Evolutionary conservation across 2,113 vertebrate genomes (phyloP).

Genomic region (Dipodomys merriami): DNA sequence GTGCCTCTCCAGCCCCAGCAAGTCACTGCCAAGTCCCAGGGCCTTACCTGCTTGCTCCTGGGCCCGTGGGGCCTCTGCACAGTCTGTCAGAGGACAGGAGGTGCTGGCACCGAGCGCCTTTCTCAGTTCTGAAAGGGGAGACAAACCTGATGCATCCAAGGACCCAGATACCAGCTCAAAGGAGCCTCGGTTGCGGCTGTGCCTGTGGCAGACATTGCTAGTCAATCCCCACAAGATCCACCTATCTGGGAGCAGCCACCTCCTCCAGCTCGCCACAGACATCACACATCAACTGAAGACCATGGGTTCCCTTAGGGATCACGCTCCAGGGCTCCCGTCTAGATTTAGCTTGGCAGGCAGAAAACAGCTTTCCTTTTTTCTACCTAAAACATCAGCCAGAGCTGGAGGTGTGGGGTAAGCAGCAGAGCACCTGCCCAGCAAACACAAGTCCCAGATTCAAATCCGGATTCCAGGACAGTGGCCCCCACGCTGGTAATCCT

Average conservation of each 20-base stretch:
- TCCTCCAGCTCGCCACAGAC: background rate
- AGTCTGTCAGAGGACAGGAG: background rate
- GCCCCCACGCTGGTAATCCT: no score
- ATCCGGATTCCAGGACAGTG: no score
- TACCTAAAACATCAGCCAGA: no score
- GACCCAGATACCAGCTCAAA: background rate
- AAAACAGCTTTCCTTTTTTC: background rate
- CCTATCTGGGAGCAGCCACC: background rate
- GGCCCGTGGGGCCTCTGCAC: background rate
- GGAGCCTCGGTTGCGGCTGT: background rate
- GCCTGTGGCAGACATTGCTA: background rate
- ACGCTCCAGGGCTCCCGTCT: no score
- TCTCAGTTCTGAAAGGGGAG: conserved; percentile 65
- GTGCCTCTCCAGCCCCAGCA: fast-evolving
- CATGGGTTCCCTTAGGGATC: background rate
- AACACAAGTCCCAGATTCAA: no score
- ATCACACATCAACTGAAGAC: background rate
- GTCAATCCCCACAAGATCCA: background rate
- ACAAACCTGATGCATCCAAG: background rate
- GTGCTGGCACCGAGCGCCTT: background rate
- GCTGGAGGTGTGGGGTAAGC: no score
- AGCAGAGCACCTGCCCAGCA: no score
- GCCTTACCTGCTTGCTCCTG: conserved; percentile 47
- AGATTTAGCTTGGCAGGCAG: background rate
- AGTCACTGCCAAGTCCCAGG: background rate